These are phyloP conservation scores for Cheirogaleus medius DNA, from an alignment of 2,113 vertebrate genomes.

Conservation along the genomic window DNA sequence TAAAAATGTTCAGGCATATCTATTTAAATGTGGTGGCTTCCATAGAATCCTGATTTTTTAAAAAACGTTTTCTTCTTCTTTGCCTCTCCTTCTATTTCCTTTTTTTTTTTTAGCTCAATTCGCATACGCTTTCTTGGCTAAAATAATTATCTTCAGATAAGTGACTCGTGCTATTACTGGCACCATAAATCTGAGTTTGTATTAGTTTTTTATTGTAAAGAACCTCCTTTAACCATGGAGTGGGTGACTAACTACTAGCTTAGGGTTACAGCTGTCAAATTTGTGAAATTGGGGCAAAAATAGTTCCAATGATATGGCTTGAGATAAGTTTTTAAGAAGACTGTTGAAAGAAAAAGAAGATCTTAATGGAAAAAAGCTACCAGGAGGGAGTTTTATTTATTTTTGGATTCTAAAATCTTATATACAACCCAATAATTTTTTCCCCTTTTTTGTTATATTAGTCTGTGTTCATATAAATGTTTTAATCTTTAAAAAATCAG, in stretches of 20 bases:
- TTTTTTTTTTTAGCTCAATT: background rate
- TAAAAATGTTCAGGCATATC: background rate
- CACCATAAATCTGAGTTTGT: background rate
- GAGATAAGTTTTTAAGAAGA: conserved; percentile 23
- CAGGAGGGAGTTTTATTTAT: background rate
- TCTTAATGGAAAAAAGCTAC: conserved; percentile 23
- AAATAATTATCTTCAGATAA: conserved; percentile 8
- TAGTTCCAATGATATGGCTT: background rate
- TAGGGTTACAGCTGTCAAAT: conserved; percentile 28
- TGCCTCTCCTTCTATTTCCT: background rate
- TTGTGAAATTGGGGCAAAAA: conserved; percentile 23
- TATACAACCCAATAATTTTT: background rate
- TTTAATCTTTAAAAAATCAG: background rate
- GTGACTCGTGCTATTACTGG: background rate
- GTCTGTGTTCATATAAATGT: background rate
- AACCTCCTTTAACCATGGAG: background rate
- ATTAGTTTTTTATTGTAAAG: conserved; percentile 55
- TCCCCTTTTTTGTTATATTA: background rate
- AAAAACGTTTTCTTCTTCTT: background rate
- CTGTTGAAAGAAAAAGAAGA: background rate
- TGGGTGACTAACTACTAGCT: background rate
- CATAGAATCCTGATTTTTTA: background rate
- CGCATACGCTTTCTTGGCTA: background rate
- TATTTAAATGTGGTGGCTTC: background rate
- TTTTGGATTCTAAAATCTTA: conserved; percentile 32